Conservation (phyloP, 2,113 vertebrate genomes). For the Aspiorhynchus laticeps region DNA sequence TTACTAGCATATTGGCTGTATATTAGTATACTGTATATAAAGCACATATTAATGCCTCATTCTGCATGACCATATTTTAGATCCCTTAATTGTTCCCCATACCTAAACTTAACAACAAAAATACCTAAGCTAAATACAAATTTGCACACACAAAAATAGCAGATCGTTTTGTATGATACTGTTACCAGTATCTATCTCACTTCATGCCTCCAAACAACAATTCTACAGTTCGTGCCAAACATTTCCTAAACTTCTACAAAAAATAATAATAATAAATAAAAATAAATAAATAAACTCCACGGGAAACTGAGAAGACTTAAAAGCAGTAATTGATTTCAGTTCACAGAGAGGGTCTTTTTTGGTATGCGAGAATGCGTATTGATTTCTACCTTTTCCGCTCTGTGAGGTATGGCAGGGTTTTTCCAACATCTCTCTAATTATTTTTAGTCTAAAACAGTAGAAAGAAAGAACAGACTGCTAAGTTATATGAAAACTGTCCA, state of each 20-base stretch:
- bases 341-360: constrained; percentile 8
- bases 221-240: not conserved
- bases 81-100: not conserved
- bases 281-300: not conserved
- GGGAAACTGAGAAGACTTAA: constrained; percentile 9
- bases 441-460: not conserved
- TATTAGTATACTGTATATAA: no score
- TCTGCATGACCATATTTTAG: not conserved
- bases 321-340: constrained; percentile 33
- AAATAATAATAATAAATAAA: not conserved
- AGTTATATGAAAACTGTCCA: not conserved
- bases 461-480: not conserved
- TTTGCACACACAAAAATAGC: not conserved
- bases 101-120: no score
- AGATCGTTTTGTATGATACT: not conserved
- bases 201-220: not conserved
- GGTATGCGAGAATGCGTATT: not conserved
- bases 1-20: no score
- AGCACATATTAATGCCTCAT: not conserved
- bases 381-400: constrained; percentile 26
- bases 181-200: not conserved
- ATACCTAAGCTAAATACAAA: not conserved
- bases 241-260: not conserved
- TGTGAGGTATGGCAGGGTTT: not conserved
- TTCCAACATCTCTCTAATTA: not conserved